phyloP scores from a whole-genome alignment of 2,113 vertebrate species.

The Myotis lucifugus region DNA sequence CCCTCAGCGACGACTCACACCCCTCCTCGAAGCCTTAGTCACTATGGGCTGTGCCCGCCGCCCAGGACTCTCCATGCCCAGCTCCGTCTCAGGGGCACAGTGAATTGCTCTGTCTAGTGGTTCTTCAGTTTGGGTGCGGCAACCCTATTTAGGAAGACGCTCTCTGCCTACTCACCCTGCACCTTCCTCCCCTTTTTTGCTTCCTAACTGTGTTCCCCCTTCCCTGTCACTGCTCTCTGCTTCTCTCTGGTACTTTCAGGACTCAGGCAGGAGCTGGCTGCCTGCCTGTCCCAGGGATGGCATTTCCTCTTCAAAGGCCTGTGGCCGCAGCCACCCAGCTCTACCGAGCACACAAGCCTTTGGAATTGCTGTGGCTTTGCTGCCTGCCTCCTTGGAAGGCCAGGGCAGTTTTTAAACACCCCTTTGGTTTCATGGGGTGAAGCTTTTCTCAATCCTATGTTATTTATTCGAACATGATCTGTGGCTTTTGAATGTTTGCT shows the following conservation, averaged over 20 bases:
- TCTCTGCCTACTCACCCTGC: conserved; percentile 12
- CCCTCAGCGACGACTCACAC: conserved; percentile 47
- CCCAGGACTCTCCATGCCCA: conserved; percentile 31
- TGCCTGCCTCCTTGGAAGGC: conserved; percentile 72
- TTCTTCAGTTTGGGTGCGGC: conserved; percentile 10
- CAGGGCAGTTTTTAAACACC: conserved; percentile 61
- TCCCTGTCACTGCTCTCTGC: conserved; percentile 1
- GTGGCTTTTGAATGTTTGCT: conserved; percentile 79
- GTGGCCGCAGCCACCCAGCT: conserved; percentile 75
- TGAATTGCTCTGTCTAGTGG: conserved; percentile 26
- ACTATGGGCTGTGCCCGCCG: conserved; percentile 58
- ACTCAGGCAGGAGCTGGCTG: conserved; percentile 48
- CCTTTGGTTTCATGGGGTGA: conserved; percentile 71
- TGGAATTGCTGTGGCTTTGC: conserved; percentile 73
- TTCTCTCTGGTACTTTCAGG: conserved; percentile 63
- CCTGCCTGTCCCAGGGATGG: conserved; percentile 75
- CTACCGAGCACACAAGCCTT: conserved; percentile 61
- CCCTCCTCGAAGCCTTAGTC: conserved; percentile 71
- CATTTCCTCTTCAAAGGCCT: conserved; percentile 81
- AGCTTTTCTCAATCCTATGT: conserved; percentile 71
- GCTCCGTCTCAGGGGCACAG: conserved; percentile 18
- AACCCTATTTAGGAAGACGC: conserved; percentile 10
- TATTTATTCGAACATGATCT: conserved; percentile 74
- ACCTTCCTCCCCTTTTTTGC: neutral
- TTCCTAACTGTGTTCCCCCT: neutral